Percentiles rank a stretch among this genome's conserved stretches.
Evolutionary conservation across 2,888 invertebrate species (phyloP).

Genomic region (Tolmerus cingulatus): DNA sequence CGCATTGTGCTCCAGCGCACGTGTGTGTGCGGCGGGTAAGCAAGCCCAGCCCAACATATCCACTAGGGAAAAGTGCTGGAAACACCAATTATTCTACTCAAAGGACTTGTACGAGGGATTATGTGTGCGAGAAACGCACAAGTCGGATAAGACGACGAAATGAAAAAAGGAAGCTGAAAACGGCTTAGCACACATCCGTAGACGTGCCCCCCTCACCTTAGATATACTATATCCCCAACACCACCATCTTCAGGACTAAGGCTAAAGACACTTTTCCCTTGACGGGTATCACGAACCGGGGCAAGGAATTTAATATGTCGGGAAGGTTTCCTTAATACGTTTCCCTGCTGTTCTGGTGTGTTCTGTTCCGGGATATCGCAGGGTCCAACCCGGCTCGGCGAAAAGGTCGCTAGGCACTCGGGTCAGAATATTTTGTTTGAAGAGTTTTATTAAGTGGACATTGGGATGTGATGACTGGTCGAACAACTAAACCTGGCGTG

Average conservation of each 20-base stretch:
- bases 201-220: neutral
- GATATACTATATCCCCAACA: neutral
- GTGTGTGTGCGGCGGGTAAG: neutral
- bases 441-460: slow-evolving; percentile 42
- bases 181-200: slow-evolving; percentile 41
- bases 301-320: slow-evolving; percentile 42
- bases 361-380: neutral
- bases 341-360: neutral
- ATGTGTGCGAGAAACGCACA: slow-evolving; percentile 37
- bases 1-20: neutral
- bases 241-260: neutral
- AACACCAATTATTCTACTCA: slow-evolving; percentile 42
- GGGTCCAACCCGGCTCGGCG: neutral
- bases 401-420: slow-evolving; percentile 18
- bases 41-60: neutral
- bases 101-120: slow-evolving; percentile 38
- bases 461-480: slow-evolving; percentile 18
- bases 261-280: slow-evolving; percentile 3
- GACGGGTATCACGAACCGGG: slow-evolving; percentile 1
- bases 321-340: slow-evolving; percentile 21
- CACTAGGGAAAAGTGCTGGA: slow-evolving; percentile 18
- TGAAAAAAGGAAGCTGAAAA: slow-evolving; percentile 39
- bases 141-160: slow-evolving; percentile 33
- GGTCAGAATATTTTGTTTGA: slow-evolving; percentile 42
- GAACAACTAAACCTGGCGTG: neutral